These are phyloP conservation scores for Leptoteleia sp. DNA, from an alignment of 1,140 invertebrate species.

Conservation along the genomic window DNA sequence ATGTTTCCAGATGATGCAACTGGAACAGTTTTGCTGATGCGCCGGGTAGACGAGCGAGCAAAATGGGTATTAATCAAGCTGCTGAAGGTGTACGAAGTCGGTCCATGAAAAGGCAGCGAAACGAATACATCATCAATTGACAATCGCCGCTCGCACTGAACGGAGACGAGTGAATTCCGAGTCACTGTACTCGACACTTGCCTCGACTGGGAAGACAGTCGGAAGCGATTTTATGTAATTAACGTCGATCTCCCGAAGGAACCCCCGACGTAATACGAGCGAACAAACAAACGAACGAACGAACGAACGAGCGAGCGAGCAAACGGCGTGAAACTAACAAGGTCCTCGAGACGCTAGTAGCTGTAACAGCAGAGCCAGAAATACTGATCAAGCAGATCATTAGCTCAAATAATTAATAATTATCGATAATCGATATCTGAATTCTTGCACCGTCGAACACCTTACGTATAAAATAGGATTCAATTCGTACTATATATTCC, in stretches of 20 bases:
- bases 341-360: conserved; percentile 57
- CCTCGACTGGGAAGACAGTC: conserved; percentile 39
- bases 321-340: conserved; percentile 64
- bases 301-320: conserved; percentile 44
- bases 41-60: not conserved
- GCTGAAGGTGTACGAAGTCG: conserved; percentile 11
- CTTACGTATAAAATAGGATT: not conserved
- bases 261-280: conserved; percentile 54
- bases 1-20: conserved; percentile 22
- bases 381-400: conserved; percentile 66
- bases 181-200: conserved; percentile 47
- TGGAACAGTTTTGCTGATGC: conserved; percentile 29
- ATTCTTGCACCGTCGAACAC: not conserved
- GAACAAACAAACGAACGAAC: conserved; percentile 55
- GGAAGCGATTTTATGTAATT: conserved; percentile 63
- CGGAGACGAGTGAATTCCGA: conserved; percentile 27
- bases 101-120: conserved; percentile 42
- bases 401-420: conserved; percentile 60
- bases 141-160: conserved; percentile 31
- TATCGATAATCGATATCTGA: conserved; percentile 55
- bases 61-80: conserved; percentile 28
- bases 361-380: conserved; percentile 31
- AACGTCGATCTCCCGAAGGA: conserved; percentile 60
- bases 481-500: not conserved
- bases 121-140: conserved; percentile 50